Conservation (phyloP, 2,797 vertebrate genomes). For the Bradypodion pumilum region DNA sequence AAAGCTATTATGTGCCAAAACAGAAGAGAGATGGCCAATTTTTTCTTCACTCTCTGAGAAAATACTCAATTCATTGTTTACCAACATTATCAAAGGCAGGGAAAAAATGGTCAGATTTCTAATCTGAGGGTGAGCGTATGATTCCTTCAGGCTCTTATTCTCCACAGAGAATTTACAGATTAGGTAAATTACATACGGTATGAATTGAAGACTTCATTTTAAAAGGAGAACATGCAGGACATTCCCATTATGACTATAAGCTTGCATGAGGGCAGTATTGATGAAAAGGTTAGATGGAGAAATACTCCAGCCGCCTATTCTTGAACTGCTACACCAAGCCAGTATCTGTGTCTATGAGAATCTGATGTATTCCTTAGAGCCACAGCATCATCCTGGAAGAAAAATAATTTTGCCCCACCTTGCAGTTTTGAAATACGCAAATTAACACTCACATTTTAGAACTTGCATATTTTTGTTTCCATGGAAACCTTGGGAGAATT, state of each 20-base stretch:
- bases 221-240: not conserved
- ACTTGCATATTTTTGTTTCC: not conserved
- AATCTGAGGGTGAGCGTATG: not conserved
- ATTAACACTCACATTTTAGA: not conserved
- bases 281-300: too few relatives aligned
- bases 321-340: not conserved
- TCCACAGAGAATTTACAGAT: not conserved
- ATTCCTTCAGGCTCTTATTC: not conserved
- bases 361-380: not conserved
- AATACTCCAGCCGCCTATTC: too few relatives aligned
- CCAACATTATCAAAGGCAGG: not conserved
- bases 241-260: not conserved
- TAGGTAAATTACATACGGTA: not conserved
- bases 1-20: conserved; percentile 3
- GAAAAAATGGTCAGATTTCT: accelerated
- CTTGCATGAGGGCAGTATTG: too few relatives aligned
- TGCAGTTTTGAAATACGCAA: not conserved
- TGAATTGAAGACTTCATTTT: not conserved
- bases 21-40: not conserved
- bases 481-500: not conserved
- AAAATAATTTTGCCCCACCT: not conserved
- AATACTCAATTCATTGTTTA: not conserved
- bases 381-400: not conserved
- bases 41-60: conserved; percentile 1
- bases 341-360: too few relatives aligned